A percentile compares a stretch with the other conserved stretches of the same genome.
Conservation (phyloP, 2,113 vertebrate species). For the Petroica traversi region DNA sequence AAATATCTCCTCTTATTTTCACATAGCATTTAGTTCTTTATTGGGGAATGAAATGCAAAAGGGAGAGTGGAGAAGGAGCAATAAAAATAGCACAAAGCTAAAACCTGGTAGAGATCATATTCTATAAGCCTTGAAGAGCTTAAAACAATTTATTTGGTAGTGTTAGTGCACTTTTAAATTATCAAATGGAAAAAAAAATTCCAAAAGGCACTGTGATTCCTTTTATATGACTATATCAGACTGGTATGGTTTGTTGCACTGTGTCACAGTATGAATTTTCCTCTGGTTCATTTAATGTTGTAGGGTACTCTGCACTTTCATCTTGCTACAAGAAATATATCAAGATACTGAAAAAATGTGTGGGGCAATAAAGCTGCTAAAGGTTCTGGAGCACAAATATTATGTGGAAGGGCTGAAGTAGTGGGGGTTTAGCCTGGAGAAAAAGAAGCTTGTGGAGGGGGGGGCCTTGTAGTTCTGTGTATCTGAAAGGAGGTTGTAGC, state of each 20-base stretch:
- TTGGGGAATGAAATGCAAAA: not conserved
- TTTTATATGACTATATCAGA: not conserved
- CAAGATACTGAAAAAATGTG: too few species aligned
- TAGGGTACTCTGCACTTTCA: not conserved
- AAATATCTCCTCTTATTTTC: not conserved
- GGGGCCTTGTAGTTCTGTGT: not conserved
- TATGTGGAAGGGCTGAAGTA: not conserved
- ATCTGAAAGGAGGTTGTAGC: not conserved
- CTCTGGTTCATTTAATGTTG: not conserved
- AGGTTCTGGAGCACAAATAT: too few species aligned
- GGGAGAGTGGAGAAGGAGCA: not conserved
- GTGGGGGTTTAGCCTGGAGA: not conserved
- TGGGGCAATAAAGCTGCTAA: not conserved
- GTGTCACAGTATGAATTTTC: not conserved
- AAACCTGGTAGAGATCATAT: not conserved
- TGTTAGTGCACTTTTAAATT: not conserved
- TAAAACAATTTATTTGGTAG: not conserved
- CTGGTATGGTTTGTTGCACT: not conserved
- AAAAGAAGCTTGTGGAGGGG: not conserved
- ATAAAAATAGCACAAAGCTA: not conserved
- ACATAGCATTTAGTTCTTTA: not conserved
- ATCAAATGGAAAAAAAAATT: not conserved
- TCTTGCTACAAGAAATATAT: not conserved
- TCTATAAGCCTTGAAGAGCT: not conserved
- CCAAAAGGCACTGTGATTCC: not conserved